These are phyloP conservation scores for Paragorgia papillata DNA, from an alignment of 92 coral and sea anemone species.

Conservation along the genomic window DNA sequence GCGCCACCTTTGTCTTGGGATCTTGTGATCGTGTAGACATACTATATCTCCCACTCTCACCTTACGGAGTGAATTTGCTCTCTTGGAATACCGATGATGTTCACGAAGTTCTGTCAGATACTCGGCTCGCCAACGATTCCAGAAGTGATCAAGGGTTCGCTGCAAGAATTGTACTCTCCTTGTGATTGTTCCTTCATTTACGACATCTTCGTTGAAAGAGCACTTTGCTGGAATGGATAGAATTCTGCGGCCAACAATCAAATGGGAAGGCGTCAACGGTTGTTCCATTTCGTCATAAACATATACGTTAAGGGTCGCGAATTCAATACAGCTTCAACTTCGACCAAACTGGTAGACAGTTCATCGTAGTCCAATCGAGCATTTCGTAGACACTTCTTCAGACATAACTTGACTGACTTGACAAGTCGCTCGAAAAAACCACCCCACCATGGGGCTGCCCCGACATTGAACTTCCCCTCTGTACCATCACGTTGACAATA, in stretches of 20 bases:
- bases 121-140: conserved; percentile 48
- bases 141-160: conserved; percentile 41
- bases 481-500: conserved; percentile 8
- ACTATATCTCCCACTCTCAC: conserved; percentile 52
- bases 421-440: conserved; percentile 42
- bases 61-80: conserved; percentile 43
- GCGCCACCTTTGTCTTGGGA: conserved; percentile 48
- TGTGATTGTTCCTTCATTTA: neutral
- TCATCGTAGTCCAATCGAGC: conserved; percentile 22
- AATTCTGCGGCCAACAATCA: conserved; percentile 38
- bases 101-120: conserved; percentile 58
- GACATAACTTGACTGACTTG: conserved; percentile 33
- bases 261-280: conserved; percentile 24
- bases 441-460: conserved; percentile 40
- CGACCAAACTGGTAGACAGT: conserved; percentile 37
- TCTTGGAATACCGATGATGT: conserved; percentile 32
- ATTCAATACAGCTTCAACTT: conserved; percentile 34
- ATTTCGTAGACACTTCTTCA: conserved; percentile 24
- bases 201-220: neutral
- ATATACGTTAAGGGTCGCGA: conserved; percentile 41
- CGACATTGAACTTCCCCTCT: conserved; percentile 17
- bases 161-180: conserved; percentile 26
- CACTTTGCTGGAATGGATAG: conserved; percentile 1
- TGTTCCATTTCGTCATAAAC: conserved; percentile 25
- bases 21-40: conserved; percentile 40